Base-by-base conservation (phyloP, 2,113 vertebrate species). In the Corvus moneduloides region DNA sequence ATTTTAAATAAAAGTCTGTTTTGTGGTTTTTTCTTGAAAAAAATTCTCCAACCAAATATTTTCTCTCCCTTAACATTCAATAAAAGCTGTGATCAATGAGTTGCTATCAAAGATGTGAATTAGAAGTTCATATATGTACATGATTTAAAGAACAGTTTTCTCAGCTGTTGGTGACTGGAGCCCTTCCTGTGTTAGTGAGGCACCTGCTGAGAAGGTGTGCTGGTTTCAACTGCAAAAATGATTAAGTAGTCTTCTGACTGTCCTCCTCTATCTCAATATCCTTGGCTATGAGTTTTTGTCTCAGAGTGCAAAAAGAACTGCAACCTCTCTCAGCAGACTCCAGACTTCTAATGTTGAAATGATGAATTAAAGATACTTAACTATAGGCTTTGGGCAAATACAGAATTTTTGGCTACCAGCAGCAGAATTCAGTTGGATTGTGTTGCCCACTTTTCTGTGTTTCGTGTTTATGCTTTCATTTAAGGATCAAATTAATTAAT, bases 1-100 rank as follows among this genome's bases (percentile, higher is more conserved):
- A 54, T 86, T 79, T 52, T 16, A 77, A 20, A 26, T 69, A 32
- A 44, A 86, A 44, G 8, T 49, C 32, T 54, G 9, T 9, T 54
- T 73, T 56, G 18, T 55, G 18, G 22, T 27, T 89, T 63, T 35
- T 14, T 6, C 23, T 55, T 81, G 37, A 63, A 59, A 5, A 58
- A 64, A 49, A 2, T 5, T 55, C 76, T 69, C 3, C 4, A 81
- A 13, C 8, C 3, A 10, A 39, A 37, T 0, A 0, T 44, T 84
- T 81, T 76, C 26, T 67, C 11, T 77, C 13, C 7, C 5, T 33
- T 51, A 84, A 2, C 4, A 14, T 43, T 81, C 30, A 84, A n/a
- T 64, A 68, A 56, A 73, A 74, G 10, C 19, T 62, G 30, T 43
- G 20, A 77, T 49, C 4, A 2, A 3, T 43, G 16, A 68, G 26